A percentile compares a stretch with the other conserved stretches of the same genome.
Evolutionary conservation across 2,797 vertebrate species (phyloP).

Genomic region (Heliangelus exortis): DNA sequence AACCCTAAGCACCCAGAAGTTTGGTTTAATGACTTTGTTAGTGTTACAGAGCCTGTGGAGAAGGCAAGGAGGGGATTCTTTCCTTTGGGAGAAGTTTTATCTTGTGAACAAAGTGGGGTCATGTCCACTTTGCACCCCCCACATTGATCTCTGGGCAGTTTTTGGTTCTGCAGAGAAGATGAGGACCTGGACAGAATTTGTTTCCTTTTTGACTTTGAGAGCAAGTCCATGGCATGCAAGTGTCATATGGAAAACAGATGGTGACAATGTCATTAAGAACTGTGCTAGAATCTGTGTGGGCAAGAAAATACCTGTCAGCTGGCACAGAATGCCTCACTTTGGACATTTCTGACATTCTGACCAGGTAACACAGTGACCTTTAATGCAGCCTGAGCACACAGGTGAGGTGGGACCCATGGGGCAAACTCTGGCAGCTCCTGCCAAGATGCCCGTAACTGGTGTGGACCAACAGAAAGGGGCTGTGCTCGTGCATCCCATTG

Average conservation of each 20-base stretch:
- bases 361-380: not conserved
- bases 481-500: fast-evolving
- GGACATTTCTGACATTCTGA: not conserved
- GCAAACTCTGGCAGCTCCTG: not conserved
- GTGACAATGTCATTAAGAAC: not conserved
- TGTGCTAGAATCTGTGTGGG: fast-evolving
- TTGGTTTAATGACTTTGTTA: not conserved
- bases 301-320: not conserved
- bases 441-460: fast-evolving
- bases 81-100: not conserved
- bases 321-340: not conserved
- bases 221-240: not conserved
- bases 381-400: not conserved
- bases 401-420: too few relatives aligned
- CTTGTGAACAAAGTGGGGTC: not conserved
- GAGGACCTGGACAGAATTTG: not conserved
- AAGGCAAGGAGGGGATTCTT: not conserved
- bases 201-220: not conserved
- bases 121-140: not conserved
- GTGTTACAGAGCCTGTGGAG: not conserved
- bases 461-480: not conserved
- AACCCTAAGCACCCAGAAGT: not conserved
- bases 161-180: not conserved
- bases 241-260: not conserved
- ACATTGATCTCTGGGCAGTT: fast-evolving